Conservation (phyloP, 2,888 invertebrate species). For the Argyra leucocephala region DNA sequence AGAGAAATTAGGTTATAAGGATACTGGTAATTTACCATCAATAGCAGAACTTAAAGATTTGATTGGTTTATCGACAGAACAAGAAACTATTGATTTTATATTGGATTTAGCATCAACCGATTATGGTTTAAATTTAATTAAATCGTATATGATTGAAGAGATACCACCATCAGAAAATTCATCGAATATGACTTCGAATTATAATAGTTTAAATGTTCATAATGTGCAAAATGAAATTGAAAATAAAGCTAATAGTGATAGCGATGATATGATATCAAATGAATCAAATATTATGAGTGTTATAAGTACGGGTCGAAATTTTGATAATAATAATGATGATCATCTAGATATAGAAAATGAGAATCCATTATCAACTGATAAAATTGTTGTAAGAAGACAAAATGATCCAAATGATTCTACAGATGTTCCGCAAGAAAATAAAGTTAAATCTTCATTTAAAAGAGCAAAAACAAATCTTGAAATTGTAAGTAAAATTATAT, state of each 20-base stretch:
- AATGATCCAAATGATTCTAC: not conserved
- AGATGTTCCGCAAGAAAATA: not conserved
- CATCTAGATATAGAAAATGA: no score
- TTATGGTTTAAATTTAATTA: not conserved
- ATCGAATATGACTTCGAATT: no score
- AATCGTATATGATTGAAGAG: not conserved
- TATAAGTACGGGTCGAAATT: not conserved
- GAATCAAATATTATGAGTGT: no score
- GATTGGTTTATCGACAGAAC: not conserved
- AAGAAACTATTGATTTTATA: not conserved
- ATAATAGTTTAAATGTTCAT: not conserved
- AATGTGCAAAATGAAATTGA: not conserved
- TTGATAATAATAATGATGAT: not conserved
- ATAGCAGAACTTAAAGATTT: not conserved
- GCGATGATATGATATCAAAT: not conserved
- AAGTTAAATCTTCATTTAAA: not conserved
- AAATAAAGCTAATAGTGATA: no score
- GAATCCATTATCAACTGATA: not conserved
- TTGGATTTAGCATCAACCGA: not conserved
- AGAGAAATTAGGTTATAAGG: not conserved
- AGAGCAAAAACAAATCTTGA: not conserved
- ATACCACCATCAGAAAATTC: no score
- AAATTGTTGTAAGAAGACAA: not conserved
- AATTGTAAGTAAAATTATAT: not conserved
- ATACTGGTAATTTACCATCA: not conserved